Percentiles rank a stretch among this genome's conserved stretches.
Conservation (phyloP, 2,797 vertebrate genomes). For the Podarcis lilfordi region DNA sequence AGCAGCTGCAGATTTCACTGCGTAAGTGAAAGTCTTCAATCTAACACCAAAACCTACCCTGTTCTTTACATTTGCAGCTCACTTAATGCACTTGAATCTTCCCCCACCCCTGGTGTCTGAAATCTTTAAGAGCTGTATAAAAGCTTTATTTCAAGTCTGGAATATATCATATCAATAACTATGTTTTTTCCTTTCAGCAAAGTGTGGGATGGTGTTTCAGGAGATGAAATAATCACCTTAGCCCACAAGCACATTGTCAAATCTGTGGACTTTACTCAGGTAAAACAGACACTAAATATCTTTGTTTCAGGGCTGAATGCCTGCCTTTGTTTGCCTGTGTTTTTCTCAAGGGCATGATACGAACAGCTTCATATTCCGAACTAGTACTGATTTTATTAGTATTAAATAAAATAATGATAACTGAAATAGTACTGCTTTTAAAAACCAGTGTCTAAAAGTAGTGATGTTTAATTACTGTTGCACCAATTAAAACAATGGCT, state of each 20-base stretch:
- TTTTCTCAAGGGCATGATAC: neutral
- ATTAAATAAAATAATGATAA: neutral
- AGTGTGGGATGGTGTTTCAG: slow-evolving; percentile 97
- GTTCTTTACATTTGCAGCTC: neutral
- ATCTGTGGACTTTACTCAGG: slow-evolving; percentile 95
- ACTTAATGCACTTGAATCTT: neutral
- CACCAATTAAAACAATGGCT: neutral
- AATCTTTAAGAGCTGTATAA: neutral
- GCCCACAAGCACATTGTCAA: slow-evolving; percentile 99
- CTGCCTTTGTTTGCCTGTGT: neutral
- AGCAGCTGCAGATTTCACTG: slow-evolving; percentile 96
- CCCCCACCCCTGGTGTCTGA: neutral
- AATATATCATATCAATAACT: neutral
- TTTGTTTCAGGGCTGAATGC: rapidly evolving
- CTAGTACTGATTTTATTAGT: slow-evolving; percentile 42
- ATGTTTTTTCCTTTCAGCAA: slow-evolving; percentile 82
- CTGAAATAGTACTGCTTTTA: slow-evolving; percentile 51
- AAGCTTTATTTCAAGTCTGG: neutral
- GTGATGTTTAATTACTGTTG: neutral
- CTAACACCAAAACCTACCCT: rapidly evolving
- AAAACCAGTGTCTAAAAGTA: neutral
- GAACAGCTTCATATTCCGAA: slow-evolving; percentile 26
- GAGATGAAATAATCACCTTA: slow-evolving; percentile 93
- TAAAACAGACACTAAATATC: slow-evolving; percentile 58
- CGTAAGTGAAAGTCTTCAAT: slow-evolving; percentile 82